Base-by-base conservation (phyloP, 2,797 vertebrate species). In the Lophius americanus region DNA sequence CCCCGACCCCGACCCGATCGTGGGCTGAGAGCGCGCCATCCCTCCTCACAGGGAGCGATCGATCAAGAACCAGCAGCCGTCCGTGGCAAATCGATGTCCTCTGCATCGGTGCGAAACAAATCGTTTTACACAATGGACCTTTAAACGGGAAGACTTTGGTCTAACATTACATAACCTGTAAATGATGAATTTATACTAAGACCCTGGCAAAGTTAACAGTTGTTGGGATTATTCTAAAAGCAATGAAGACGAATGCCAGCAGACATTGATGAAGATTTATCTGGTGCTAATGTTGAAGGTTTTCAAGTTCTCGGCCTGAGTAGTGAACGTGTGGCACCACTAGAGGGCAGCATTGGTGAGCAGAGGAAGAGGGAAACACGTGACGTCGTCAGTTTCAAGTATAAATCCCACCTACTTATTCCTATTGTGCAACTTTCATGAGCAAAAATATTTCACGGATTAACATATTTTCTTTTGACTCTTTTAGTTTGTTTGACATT, bases 171-270 rank as follows among this genome's bases (percentile, higher is more conserved):
- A 13, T 44, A 8, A 47, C 6, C 13, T 85, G 69, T 80, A 63
- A 76, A 83, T 75, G 61, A 73, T 79, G 68, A 10, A 65, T 75
- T 71, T 75, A 85, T 67, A 23, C 48, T 58, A 13, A 36, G 77
- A 78, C 59, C 70, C 41, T 41, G 76, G 68, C 59, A 65, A 77
- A 68, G 64, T 65, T 54, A 58, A 73, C 68, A 41, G 53, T 70
- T 66, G 53, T 70, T 66, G 54, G 43, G 64, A 61, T 75, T 60
- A 61, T 60, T 62, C 73, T n/a, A 67, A 52, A 47, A 81, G 76
- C 59, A 43, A 58, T 71, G 52, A 69, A 54, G 50, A 55, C 52
- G 50, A 55, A 76, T 56, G 43, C 50, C 62, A 72, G 68, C 56
- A 78, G 66, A 79, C 36, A 54, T 70, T n/a, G 60, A 68, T 70